Evolutionary conservation across 2,113 vertebrate genomes (phyloP).

Genomic region (Cyanistes caeruleus): DNA sequence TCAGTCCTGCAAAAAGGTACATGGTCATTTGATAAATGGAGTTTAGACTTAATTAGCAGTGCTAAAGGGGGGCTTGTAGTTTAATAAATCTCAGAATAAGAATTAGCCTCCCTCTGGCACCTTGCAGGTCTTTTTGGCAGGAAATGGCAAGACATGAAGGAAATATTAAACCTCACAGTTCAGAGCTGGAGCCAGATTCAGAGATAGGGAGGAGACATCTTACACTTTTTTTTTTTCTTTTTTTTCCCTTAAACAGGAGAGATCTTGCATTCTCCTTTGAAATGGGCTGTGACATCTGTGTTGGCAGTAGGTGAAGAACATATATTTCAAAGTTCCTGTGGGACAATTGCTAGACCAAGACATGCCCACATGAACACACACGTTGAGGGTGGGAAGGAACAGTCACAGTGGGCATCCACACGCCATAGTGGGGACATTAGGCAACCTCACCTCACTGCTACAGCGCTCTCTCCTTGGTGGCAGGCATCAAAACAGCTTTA

Average conservation of each 20-base stretch:
- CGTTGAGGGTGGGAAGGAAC: neutral
- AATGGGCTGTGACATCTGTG: neutral
- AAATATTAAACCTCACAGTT: neutral
- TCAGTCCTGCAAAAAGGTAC: neutral
- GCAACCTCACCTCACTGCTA: neutral
- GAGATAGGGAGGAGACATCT: neutral
- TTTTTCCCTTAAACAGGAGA: neutral
- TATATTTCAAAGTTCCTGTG: neutral
- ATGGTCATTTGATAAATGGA: neutral
- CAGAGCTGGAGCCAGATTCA: neutral
- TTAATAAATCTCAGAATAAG: neutral
- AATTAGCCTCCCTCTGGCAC: neutral
- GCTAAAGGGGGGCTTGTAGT: neutral
- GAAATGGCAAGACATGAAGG: neutral
- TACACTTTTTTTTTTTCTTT: neutral
- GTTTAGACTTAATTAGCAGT: neutral
- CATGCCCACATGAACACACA: no score
- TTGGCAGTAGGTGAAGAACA: neutral
- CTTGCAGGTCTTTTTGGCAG: neutral
- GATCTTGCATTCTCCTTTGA: neutral
- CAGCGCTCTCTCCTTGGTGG: neutral
- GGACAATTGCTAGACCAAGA: neutral
- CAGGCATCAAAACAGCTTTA: neutral
- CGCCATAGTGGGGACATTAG: neutral
- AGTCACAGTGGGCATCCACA: neutral